Base-by-base conservation (phyloP, 2,113 vertebrate genomes). In the Apus apus region DNA sequence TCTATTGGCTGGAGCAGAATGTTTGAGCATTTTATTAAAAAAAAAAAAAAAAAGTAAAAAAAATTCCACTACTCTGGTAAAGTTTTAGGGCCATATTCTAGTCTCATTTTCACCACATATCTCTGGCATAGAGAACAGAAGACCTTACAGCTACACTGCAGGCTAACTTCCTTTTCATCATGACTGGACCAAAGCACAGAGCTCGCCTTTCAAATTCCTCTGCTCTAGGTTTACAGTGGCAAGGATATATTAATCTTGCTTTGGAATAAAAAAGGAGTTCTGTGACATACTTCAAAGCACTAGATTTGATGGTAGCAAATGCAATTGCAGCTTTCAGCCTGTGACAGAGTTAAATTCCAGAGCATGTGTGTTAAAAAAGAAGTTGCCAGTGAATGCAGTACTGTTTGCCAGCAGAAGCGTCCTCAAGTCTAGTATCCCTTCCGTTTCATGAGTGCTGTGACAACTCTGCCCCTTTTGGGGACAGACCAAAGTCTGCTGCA, bases 401-500 rank as follows among this genome's bases (percentile, higher is more conserved):
- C 34, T 92, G 62, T 92, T 96, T 93, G 68, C 46, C 72, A 65
- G 83, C 83, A 77, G 79, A 79, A 88, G n/a, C 27, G 6, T 54
- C 90, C 85, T 96, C 54, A 32, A 9, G 54, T 57, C 45, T 27
- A 21, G 45, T n/a, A 40, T 76, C 45, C 17, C 12, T 94, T 93
- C 82, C 0, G 0, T 65, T 92, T 81, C 1, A 2, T 86, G 90
- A 88, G 61, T 78, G 48, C 80, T 86, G 73, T 90, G 85, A 84
- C 83, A 90, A 23, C 40, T 85, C 87, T 92, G 88, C n/a, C 90
- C 30, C 73, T 86, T 78, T 79, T 92, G 84, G 90, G 93, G 73
- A 78, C 83, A 78, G 85, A 86, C 77, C 65, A 78, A 74, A 95
- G 53, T 82, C 85, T 95, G 77, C 75, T 95, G 88, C 68, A 85